Conservation (phyloP, 2,113 vertebrate genomes). For the Sylvia atricapilla region DNA sequence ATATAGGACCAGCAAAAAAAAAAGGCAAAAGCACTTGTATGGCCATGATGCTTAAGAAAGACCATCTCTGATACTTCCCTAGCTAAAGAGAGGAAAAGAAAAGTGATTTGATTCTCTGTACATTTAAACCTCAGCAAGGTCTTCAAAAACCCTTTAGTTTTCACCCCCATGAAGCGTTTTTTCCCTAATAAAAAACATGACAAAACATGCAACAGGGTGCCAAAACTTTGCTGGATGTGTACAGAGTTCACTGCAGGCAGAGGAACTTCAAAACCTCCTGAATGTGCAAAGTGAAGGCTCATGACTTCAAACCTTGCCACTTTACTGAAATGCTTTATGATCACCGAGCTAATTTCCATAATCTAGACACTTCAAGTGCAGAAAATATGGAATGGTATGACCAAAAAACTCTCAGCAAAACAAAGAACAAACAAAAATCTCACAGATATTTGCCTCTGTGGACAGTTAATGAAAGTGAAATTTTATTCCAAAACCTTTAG, state of each 20-base stretch:
- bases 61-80: background rate
- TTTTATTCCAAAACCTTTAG: background rate
- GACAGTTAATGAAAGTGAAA: background rate
- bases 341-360: background rate
- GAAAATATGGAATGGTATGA: background rate
- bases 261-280: constrained; percentile 46
- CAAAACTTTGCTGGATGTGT: constrained; percentile 34
- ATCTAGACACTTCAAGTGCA: background rate
- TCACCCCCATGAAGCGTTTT: background rate
- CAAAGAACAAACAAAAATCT: background rate
- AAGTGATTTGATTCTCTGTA: background rate
- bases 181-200: background rate
- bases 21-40: background rate
- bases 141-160: background rate
- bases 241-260: background rate
- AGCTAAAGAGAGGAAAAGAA: background rate
- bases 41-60: background rate
- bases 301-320: constrained; percentile 13
- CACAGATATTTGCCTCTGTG: background rate
- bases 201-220: background rate
- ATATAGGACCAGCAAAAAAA: constrained; percentile 9
- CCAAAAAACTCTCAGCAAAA: background rate
- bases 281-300: background rate
- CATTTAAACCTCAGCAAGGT: constrained; percentile 19
- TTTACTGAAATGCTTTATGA: constrained; percentile 10